Base-by-base conservation (phyloP, 2,888 invertebrate genomes). In the Amorpha juglandis region DNA sequence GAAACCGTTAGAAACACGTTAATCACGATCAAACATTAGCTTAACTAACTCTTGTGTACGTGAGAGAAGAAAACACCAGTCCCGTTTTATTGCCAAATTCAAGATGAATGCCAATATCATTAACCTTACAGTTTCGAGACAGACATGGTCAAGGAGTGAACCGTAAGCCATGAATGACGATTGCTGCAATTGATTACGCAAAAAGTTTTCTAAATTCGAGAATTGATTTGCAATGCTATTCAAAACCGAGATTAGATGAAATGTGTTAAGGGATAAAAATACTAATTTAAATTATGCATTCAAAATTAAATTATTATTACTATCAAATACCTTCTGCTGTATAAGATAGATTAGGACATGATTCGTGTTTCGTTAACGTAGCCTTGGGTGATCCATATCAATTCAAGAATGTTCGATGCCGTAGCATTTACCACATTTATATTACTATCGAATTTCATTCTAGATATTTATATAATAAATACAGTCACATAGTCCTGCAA, bases 111-210 rank as follows among this genome's bases (percentile, higher is more conserved):
- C 48, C 47, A 55, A 27, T 55, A 52, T 53, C 45, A 64, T 53
- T 53, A 47, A 64, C 42, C 45, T 53, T 45, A 63, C 35, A 63
- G 42, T 45, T 21, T 33, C 53, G 16, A 33, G 47, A 47, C 16
- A 33, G 45, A 47, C 53, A 42, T 38, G 52, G 45, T 47, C 33
- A 64, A 64, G 33, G 52, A 64, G 53, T 21, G 53, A 45, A 33
- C 64, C 35, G 47, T 45, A 55, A 64, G 53, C 45, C 45, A 33
- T 53, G 64, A 58, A 58, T 58, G 58, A 58, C 64, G 33, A 55
- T 33, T 64, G 53, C 52, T n/a, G 64, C 53, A 53, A 65, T 50
- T 38, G 38, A 65, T 50, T 47, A 6, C 53, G 64, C 48, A 65
- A 55, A 55, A 48, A 58, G 55, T 48, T 50, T 55, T 58, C 64